These are phyloP conservation scores for Sthenelais limicola DNA, from an alignment of 2,888 invertebrate genomes.

Conservation along the genomic window DNA sequence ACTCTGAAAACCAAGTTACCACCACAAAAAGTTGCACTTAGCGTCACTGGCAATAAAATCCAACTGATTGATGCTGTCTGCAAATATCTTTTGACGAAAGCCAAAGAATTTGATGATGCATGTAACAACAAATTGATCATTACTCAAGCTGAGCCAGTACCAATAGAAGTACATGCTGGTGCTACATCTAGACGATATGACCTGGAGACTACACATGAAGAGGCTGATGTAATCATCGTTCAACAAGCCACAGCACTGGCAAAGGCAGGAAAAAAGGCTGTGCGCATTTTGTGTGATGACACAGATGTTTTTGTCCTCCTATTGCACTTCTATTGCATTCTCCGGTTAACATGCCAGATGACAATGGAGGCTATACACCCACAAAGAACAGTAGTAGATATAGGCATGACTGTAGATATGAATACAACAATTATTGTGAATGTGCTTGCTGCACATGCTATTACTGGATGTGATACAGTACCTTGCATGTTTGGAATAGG, in stretches of 20 bases:
- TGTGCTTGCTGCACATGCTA: slow-evolving; percentile 6
- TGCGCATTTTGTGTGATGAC: background rate
- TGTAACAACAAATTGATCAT: too few relatives aligned
- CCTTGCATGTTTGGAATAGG: background rate
- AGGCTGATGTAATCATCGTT: background rate
- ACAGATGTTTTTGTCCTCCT: background rate
- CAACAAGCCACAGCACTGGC: background rate
- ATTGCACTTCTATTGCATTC: background rate
- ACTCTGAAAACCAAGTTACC: background rate
- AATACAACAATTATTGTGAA: background rate
- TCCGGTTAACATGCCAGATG: background rate
- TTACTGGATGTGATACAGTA: slow-evolving; percentile 14
- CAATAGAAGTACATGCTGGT: background rate
- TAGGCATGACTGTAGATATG: background rate
- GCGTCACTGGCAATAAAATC: background rate
- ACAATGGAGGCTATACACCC: background rate
- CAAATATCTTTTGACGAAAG: background rate
- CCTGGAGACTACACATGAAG: slow-evolving; percentile 1
- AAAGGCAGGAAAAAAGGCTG: background rate
- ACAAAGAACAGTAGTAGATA: background rate
- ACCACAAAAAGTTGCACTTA: background rate
- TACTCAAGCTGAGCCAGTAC: background rate
- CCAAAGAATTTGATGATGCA: too few relatives aligned
- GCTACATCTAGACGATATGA: background rate
- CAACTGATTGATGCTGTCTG: background rate